phyloP scores from a whole-genome alignment of 2,113 vertebrate genomes.

The Archocentrus centrarchus region DNA sequence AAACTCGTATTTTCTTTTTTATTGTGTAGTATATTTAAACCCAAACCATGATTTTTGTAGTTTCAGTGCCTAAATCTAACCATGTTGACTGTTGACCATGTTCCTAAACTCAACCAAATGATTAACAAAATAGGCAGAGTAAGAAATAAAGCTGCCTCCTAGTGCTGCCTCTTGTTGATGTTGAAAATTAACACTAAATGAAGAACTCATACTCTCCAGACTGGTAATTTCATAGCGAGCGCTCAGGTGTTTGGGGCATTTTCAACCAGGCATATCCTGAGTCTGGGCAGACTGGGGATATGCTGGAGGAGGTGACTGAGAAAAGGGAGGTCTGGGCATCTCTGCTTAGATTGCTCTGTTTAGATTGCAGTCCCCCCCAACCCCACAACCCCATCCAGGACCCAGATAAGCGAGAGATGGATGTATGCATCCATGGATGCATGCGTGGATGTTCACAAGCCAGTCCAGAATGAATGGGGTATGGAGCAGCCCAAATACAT shows the following conservation, averaged over 20 bases:
- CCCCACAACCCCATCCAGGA: neutral
- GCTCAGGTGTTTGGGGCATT: neutral
- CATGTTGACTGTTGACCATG: neutral
- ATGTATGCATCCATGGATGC: neutral
- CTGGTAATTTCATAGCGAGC: neutral
- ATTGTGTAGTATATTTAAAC: too few species aligned
- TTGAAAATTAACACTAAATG: neutral
- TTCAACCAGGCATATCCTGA: too few species aligned
- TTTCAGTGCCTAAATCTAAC: neutral
- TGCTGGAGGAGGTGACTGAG: neutral
- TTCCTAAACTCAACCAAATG: too few species aligned
- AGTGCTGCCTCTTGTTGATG: neutral
- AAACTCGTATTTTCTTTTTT: too few species aligned
- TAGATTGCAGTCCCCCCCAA: neutral
- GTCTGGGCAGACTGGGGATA: neutral
- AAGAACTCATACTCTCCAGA: neutral
- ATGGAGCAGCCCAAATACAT: neutral
- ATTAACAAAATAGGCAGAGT: too few species aligned
- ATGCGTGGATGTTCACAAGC: neutral
- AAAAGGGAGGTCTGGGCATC: neutral
- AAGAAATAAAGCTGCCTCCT: neutral
- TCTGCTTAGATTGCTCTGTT: neutral
- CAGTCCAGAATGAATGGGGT: neutral
- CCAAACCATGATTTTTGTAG: too few species aligned
- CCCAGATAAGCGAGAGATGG: neutral